Evolutionary conservation across 2,888 invertebrate species (phyloP).

Genomic region (Aphodius granarius): DNA sequence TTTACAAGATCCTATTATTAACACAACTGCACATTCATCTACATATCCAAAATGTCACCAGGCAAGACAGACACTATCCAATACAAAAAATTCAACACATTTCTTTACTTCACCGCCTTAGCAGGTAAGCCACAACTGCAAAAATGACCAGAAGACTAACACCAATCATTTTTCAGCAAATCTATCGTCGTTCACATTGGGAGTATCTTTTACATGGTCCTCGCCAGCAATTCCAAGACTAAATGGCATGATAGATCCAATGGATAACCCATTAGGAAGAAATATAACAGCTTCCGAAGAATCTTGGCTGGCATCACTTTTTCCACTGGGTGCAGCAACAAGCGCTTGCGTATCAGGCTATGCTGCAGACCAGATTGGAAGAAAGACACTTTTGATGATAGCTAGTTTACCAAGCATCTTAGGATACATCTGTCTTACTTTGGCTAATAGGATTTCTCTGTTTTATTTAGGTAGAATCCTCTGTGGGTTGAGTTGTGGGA

Average conservation of each 20-base stretch:
- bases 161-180: slow-evolving; percentile 46
- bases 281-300: slow-evolving; percentile 59
- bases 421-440: slow-evolving; percentile 43
- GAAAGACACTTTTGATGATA: slow-evolving; percentile 64
- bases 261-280: slow-evolving; percentile 53
- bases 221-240: slow-evolving; percentile 38
- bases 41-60: too few relatives aligned
- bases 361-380: slow-evolving; percentile 63
- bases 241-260: slow-evolving; percentile 39
- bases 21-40: too few relatives aligned
- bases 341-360: slow-evolving; percentile 70
- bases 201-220: slow-evolving; percentile 53
- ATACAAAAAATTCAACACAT: too few relatives aligned
- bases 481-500: slow-evolving; percentile 53
- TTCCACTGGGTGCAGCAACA: slow-evolving; percentile 64
- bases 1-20: too few relatives aligned
- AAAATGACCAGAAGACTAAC: neutral
- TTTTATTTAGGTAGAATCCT: slow-evolving; percentile 30
- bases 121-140: neutral
- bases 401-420: slow-evolving; percentile 65
- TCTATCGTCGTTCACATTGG: slow-evolving; percentile 49
- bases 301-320: slow-evolving; percentile 73
- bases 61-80: too few relatives aligned
- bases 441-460: slow-evolving; percentile 21
- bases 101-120: neutral